phyloP scores from a whole-genome alignment of 2,797 vertebrate genomes.

The Scleropages formosus region DNA sequence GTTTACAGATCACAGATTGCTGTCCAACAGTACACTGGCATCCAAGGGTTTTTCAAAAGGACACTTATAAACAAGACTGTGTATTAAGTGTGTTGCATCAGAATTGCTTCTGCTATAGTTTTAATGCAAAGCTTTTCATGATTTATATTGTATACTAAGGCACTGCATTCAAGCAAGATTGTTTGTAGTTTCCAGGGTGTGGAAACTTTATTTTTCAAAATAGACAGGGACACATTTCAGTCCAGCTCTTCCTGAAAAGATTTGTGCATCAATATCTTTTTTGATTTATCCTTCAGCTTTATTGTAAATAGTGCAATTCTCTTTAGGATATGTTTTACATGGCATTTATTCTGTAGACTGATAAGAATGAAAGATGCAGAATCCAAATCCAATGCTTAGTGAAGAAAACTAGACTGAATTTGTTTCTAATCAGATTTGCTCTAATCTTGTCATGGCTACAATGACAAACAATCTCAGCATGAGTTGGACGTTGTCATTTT shows the following conservation, averaged over 20 bases:
- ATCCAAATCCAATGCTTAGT: slow-evolving; percentile 3
- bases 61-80: background rate
- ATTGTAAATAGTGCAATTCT: background rate
- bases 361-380: background rate
- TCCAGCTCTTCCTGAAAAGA: background rate
- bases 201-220: background rate
- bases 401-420: slow-evolving; percentile 41
- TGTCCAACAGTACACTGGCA: background rate
- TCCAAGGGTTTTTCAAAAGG: background rate
- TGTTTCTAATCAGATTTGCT: slow-evolving; percentile 42
- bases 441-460: slow-evolving; percentile 47
- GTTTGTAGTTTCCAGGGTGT: background rate
- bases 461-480: slow-evolving; percentile 58
- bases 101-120: background rate
- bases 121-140: too few species aligned
- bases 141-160: too few species aligned
- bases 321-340: background rate
- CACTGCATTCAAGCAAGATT: background rate
- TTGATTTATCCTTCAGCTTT: background rate
- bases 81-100: background rate
- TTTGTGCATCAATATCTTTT: background rate
- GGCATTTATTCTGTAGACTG: background rate
- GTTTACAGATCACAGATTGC: background rate
- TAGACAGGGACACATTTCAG: background rate
- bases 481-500: slow-evolving; percentile 50